Evolutionary conservation across 1,140 invertebrate genomes (phyloP).

Genomic region (Aphelinus certus): DNA sequence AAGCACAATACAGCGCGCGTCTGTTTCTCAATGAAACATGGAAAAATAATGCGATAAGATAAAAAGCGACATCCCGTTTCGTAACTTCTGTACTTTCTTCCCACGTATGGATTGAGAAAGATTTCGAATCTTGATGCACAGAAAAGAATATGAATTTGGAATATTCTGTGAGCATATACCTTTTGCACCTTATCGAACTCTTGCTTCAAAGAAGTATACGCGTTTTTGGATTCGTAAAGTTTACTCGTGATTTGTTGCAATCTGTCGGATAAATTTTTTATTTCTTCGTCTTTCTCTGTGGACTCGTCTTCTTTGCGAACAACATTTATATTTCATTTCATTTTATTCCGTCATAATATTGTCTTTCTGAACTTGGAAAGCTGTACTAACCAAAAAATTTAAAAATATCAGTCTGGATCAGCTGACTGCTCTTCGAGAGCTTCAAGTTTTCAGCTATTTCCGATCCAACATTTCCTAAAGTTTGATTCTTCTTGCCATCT

Average conservation of each 20-base stretch:
- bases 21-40: too few species aligned
- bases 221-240: slow-evolving; percentile 74
- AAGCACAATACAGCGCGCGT: too few species aligned
- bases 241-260: slow-evolving; percentile 70
- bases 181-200: slow-evolving; percentile 65
- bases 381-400: slow-evolving; percentile 20
- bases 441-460: slow-evolving; percentile 27
- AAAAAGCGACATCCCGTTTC: too few species aligned
- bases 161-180: slow-evolving; percentile 38
- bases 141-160: too few species aligned
- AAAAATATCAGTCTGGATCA: slow-evolving; percentile 7
- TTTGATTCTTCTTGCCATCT: slow-evolving; percentile 3
- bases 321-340: too few species aligned
- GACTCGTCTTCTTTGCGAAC: not conserved
- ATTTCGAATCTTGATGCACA: not conserved
- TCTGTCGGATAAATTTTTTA: slow-evolving; percentile 72
- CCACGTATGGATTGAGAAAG: too few species aligned
- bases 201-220: slow-evolving; percentile 72
- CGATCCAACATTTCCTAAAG: slow-evolving; percentile 12
- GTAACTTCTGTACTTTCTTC: too few species aligned
- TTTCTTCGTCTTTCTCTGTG: slow-evolving; percentile 50
- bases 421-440: slow-evolving; percentile 20
- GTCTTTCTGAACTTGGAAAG: too few species aligned
- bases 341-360: too few species aligned
- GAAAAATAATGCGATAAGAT: too few species aligned